Percentiles rank a stretch among this genome's conserved stretches.
Evolutionary conservation across 2,797 vertebrate species (phyloP).

Genomic region (Australoheros facetus): DNA sequence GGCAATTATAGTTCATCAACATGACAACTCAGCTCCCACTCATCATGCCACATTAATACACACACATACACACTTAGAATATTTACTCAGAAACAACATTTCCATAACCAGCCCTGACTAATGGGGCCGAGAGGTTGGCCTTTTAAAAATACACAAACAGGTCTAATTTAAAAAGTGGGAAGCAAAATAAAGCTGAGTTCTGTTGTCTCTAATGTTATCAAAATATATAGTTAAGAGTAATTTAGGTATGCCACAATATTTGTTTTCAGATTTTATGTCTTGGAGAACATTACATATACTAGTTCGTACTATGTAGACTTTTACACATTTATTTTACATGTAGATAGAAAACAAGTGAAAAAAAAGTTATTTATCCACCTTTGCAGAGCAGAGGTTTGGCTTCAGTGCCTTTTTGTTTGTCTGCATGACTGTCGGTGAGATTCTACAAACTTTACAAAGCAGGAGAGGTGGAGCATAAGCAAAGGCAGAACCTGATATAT

Average conservation of each 20-base stretch:
- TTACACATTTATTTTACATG: neutral
- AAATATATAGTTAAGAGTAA: neutral
- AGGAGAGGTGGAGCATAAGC: no score
- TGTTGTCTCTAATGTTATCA: neutral
- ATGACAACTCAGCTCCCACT: conserved; percentile 39
- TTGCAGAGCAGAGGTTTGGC: no score
- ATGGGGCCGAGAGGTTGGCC: conserved; percentile 3
- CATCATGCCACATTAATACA: conserved; percentile 32
- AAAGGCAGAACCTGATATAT: no score
- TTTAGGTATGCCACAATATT: neutral
- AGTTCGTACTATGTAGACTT: neutral
- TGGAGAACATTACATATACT: neutral
- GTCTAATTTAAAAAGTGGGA: neutral
- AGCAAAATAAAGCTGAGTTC: rapidly evolving
- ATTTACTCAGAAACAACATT: conserved; percentile 34
- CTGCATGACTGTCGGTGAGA: no score
- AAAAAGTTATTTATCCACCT: neutral
- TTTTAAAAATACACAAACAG: neutral
- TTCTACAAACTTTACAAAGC: no score
- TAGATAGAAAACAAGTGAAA: neutral
- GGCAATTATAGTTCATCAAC: conserved; percentile 63
- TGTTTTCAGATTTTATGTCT: neutral
- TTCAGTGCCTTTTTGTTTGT: no score
- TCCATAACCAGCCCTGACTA: conserved; percentile 44
- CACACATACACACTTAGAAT: conserved; percentile 10